Base-by-base conservation (phyloP, 2,113 vertebrate species). In the Semicossyphus pulcher region DNA sequence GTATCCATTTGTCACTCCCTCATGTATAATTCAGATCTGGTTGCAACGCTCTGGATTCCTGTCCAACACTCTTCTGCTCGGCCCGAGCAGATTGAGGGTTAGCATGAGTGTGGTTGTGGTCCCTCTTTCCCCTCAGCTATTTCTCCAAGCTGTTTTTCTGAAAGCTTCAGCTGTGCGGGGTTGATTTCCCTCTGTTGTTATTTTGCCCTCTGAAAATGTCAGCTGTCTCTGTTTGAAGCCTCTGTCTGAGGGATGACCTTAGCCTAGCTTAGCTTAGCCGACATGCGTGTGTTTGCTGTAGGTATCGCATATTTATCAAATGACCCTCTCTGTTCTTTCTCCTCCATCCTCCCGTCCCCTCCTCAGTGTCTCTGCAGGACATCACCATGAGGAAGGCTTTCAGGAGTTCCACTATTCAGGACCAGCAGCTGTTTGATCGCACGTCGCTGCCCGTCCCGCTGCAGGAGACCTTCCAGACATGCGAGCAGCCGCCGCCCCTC, bases 301-400 rank as follows among this genome's bases (percentile, higher is more conserved):
- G 64, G n/a, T n/a, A n/a, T n/a, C n/a, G n/a, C n/a, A n/a, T n/a
- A n/a, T n/a, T n/a, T n/a, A 29, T 12, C 31, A 4, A 31, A 64
- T 72, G 26, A 65, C 20, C 42, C 7, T 20, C 9, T 23, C 31
- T 26, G 4, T 28, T 12, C 23, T 21, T n/a, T 26, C 14, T 3
- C 60, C 47, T 62, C 7, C 11, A 7, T 66, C 25, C 49, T 16
- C 29, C 16, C 31, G 8, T 53, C 52, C 56, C 45, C 44, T 2
- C 21, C 12, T 76, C 86, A 98, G 97, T 99, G 82, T 99, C 97
- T 65, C 92, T 99, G 76, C 98, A 99, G 93, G 98, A 99, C 92
- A 99, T 99, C 72, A 99, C 97, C 18, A 99, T 99, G 97, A 96
- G 97, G 84, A 99, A 99, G 91, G 98, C 98, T 16, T 99, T 99